Percentiles rank a stretch among this genome's conserved stretches.
Conservation (phyloP, 2,113 vertebrate species). For the Lepisosteus osseus region DNA sequence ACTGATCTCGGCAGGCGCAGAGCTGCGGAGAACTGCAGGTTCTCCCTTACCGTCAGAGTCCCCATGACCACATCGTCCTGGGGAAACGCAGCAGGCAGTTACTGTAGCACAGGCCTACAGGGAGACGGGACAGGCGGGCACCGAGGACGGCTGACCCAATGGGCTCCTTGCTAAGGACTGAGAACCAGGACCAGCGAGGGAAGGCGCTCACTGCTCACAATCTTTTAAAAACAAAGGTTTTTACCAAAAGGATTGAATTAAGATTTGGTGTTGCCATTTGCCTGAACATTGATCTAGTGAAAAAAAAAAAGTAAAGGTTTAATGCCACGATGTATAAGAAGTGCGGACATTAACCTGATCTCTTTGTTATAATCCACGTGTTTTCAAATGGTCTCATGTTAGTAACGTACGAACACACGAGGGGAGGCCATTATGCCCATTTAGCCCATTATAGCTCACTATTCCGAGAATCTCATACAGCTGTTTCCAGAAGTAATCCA, state of each 20-base stretch:
- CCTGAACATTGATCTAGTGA: neutral
- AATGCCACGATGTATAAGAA: neutral
- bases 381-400: too few species aligned
- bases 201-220: neutral
- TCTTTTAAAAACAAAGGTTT: neutral
- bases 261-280: too few species aligned
- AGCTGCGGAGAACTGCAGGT: conserved; percentile 87
- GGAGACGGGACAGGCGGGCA: neutral
- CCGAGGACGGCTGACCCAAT: too few species aligned
- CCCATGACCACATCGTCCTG: conserved; percentile 94
- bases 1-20: conserved; percentile 79
- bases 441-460: too few species aligned
- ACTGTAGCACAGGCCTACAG: neutral
- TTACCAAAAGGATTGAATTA: too few species aligned
- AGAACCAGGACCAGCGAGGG: neutral
- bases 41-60: conserved; percentile 89
- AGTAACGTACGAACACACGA: too few species aligned
- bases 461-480: too few species aligned
- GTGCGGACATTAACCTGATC: too few species aligned
- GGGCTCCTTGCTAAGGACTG: neutral
- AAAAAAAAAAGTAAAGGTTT: neutral
- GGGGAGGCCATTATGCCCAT: too few species aligned
- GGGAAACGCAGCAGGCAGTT: neutral
- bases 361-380: too few species aligned
- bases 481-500: too few species aligned